Conservation (phyloP, 64 coral and sea anemone species). For the Hydrozoanthus tunicans region DNA sequence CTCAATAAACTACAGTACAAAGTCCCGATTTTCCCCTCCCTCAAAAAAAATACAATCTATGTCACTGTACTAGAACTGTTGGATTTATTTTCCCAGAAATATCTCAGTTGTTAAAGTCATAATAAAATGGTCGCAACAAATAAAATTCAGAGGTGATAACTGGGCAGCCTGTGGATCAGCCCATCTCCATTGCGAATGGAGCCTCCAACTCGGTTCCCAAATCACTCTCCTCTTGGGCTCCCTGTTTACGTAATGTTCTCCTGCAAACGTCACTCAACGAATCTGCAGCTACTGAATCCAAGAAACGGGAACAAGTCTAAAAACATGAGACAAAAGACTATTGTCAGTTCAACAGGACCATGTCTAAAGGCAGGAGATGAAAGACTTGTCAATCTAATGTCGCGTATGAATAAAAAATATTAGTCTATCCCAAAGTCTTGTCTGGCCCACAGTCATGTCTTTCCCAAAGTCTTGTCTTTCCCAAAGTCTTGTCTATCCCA, state of each 20-base stretch:
- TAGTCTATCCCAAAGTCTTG: no score
- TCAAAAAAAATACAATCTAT: no score
- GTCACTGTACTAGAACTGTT: no score
- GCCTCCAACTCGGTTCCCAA: constrained; percentile 34
- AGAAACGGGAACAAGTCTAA: constrained; percentile 66
- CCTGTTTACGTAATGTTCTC: constrained; percentile 73
- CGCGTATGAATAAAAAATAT: no score
- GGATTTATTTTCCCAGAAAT: constrained; percentile 38
- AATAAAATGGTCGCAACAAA: neutral
- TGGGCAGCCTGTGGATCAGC: neutral
- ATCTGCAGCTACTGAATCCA: constrained; percentile 71
- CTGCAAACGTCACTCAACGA: constrained; percentile 72
- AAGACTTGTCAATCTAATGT: neutral
- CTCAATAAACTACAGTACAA: no score
- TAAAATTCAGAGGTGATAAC: neutral
- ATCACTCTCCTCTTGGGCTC: constrained; percentile 61
- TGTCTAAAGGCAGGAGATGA: neutral
- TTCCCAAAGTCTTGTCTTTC: no score
- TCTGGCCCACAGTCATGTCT: neutral
- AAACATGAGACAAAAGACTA: no score
- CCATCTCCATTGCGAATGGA: constrained; percentile 43
- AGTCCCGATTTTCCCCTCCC: no score
- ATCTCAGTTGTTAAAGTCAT: neutral
- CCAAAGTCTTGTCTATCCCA: no score
- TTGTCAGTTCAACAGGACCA: neutral